These are phyloP conservation scores for Anoplolepis gracilipes DNA, from an alignment of 1,140 invertebrate genomes.

Conservation along the genomic window DNA sequence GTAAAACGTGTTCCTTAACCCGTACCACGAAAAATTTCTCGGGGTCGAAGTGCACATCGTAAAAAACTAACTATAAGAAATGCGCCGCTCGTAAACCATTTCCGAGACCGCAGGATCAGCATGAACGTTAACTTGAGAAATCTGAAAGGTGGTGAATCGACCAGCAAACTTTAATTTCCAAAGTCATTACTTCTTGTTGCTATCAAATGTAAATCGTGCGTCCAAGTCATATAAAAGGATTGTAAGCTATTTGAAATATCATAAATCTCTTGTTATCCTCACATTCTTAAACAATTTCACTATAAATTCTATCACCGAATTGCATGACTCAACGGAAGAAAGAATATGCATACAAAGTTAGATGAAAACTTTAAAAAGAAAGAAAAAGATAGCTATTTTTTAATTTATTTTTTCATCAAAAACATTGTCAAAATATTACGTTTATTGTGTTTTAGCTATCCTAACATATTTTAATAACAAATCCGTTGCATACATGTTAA, in stretches of 20 bases:
- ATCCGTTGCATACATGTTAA: not conserved
- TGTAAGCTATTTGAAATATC: slow-evolving; percentile 22
- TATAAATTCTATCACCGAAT: slow-evolving; percentile 8
- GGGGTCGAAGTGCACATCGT: slow-evolving; percentile 19
- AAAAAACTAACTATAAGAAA: slow-evolving; percentile 54
- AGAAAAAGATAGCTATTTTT: not conserved
- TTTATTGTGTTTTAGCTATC: not conserved
- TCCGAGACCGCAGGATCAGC: slow-evolving; percentile 30
- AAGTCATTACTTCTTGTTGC: slow-evolving; percentile 45
- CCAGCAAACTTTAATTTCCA: slow-evolving; percentile 26
- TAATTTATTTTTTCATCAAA: not conserved
- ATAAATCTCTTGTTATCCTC: slow-evolving; percentile 27
- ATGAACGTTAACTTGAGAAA: slow-evolving; percentile 47
- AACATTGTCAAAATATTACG: not conserved
- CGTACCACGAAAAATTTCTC: slow-evolving; percentile 46
- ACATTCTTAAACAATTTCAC: slow-evolving; percentile 34
- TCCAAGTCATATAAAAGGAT: slow-evolving; percentile 45
- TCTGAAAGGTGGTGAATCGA: slow-evolving; percentile 33
- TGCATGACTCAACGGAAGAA: not conserved
- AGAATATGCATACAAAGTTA: not conserved
- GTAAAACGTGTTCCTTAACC: slow-evolving; percentile 46
- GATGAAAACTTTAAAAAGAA: not conserved
- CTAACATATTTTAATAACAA: not conserved
- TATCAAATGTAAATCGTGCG: slow-evolving; percentile 49
- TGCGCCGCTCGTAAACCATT: slow-evolving; percentile 44